Conservation (phyloP, 2,113 vertebrate genomes). For the Pteruthius melanotis region DNA sequence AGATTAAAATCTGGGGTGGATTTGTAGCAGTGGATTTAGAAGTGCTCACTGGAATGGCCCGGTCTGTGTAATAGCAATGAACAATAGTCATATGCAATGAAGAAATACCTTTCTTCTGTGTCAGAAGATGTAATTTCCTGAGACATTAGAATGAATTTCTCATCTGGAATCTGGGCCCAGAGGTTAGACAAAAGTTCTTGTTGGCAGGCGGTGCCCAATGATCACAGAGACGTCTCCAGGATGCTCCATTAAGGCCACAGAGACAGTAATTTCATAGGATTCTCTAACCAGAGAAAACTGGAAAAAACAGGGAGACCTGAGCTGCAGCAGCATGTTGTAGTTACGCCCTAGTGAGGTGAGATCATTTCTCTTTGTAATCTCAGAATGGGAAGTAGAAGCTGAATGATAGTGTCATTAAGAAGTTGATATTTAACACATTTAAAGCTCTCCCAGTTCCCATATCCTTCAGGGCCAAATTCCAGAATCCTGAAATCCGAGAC, state of each 20-base stretch:
- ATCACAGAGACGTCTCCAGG: not conserved
- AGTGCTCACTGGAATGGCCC: not conserved
- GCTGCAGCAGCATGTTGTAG: constrained; percentile 33
- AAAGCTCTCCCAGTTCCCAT: not conserved
- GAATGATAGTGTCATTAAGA: not conserved
- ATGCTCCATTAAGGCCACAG: not conserved
- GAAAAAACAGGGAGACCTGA: not conserved
- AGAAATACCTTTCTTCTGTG: not conserved
- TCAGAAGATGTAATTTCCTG: not conserved
- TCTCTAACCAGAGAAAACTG: not conserved
- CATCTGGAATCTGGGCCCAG: not conserved
- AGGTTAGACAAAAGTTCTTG: not conserved
- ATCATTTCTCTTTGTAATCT: constrained; percentile 24
- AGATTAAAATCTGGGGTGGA: not conserved
- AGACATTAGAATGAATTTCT: not conserved
- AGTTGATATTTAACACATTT: not conserved
- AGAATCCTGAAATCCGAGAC: not conserved
- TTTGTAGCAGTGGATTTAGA: not conserved
- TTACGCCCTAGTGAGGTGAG: constrained; percentile 2
- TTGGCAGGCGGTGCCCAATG: not conserved
- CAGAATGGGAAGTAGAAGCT: not conserved
- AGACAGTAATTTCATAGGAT: not conserved
- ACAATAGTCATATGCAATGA: not conserved
- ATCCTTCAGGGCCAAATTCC: not conserved
- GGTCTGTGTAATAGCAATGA: not conserved